Evolutionary conservation across 1,140 invertebrate genomes (phyloP).

Genomic region (Plodia interpunctella): DNA sequence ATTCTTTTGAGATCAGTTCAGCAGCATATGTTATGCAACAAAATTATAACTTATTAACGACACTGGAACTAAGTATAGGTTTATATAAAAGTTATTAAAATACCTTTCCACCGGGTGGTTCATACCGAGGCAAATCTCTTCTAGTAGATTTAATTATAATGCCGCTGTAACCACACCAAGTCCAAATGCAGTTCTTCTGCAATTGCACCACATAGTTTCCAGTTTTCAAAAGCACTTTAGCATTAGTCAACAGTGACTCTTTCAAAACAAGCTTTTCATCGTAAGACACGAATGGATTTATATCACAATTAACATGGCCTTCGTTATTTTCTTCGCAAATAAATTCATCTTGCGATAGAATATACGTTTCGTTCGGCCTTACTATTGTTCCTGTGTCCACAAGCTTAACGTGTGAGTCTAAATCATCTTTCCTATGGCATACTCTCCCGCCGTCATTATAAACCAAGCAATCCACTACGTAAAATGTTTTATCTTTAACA

Average conservation of each 20-base stretch:
- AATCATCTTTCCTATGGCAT: slow-evolving; percentile 48
- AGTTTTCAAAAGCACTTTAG: slow-evolving; percentile 43
- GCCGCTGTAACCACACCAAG: slow-evolving; percentile 57
- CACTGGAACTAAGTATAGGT: too few species aligned
- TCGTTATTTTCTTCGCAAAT: slow-evolving; percentile 48
- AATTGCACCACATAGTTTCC: slow-evolving; percentile 32
- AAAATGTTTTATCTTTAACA: slow-evolving; percentile 48
- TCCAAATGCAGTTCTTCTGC: slow-evolving; percentile 33
- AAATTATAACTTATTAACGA: too few species aligned
- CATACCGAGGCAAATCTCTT: slow-evolving; percentile 31
- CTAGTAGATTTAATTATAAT: slow-evolving; percentile 19
- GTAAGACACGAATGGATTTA: slow-evolving; percentile 44
- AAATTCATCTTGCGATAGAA: slow-evolving; percentile 59
- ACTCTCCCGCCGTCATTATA: slow-evolving; percentile 48
- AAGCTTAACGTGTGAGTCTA: slow-evolving; percentile 37
- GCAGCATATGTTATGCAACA: too few species aligned
- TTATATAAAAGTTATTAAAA: not conserved
- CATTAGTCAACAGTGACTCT: slow-evolving; percentile 25
- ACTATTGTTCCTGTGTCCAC: slow-evolving; percentile 45
- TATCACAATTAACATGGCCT: slow-evolving; percentile 45
- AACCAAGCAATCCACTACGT: slow-evolving; percentile 56
- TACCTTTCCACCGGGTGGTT: slow-evolving; percentile 46
- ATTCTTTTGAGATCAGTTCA: too few species aligned
- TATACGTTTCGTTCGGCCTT: slow-evolving; percentile 40
- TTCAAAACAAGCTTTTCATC: slow-evolving; percentile 32